phyloP scores from a whole-genome alignment of 2,797 vertebrate species.

The Naso thynnoides region DNA sequence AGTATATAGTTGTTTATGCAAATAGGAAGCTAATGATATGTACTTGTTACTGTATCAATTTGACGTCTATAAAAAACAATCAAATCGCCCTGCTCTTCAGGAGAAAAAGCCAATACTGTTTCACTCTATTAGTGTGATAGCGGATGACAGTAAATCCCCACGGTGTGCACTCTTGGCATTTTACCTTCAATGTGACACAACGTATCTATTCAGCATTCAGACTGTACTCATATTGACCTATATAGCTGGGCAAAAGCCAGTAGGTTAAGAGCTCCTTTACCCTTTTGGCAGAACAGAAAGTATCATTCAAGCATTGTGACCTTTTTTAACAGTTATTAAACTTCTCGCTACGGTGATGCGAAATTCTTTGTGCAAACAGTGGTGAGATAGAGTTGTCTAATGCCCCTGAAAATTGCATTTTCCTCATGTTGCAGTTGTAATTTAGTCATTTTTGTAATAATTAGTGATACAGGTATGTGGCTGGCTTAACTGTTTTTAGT shows the following conservation, averaged over 20 bases:
- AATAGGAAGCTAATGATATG: conserved; percentile 56
- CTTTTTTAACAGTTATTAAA: conserved; percentile 55
- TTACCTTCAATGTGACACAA: conserved; percentile 68
- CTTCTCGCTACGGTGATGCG: background rate
- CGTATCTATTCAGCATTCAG: conserved; percentile 61
- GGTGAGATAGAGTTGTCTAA: conserved; percentile 1
- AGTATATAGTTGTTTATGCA: conserved; percentile 52
- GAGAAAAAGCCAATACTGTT: conserved; percentile 58
- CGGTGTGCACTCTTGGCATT: conserved; percentile 70
- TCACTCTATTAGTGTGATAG: conserved; percentile 67
- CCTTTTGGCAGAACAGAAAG: conserved; percentile 43
- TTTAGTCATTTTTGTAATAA: background rate
- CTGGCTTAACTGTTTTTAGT: conserved; percentile 2
- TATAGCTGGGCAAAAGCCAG: conserved; percentile 68
- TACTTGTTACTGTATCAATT: conserved; percentile 43
- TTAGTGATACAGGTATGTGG: background rate
- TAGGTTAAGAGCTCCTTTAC: conserved; percentile 59
- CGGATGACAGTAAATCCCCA: conserved; percentile 70
- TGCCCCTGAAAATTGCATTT: background rate
- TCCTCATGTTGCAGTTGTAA: conserved; percentile 12
- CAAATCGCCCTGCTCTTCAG: conserved; percentile 26
- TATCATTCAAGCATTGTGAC: conserved; percentile 44
- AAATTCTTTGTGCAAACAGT: conserved; percentile 9
- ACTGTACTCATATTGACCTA: conserved; percentile 70
- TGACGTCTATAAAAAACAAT: conserved; percentile 33